Base-by-base conservation (phyloP, 2,797 vertebrate species). In the Tenualosa ilisha region DNA sequence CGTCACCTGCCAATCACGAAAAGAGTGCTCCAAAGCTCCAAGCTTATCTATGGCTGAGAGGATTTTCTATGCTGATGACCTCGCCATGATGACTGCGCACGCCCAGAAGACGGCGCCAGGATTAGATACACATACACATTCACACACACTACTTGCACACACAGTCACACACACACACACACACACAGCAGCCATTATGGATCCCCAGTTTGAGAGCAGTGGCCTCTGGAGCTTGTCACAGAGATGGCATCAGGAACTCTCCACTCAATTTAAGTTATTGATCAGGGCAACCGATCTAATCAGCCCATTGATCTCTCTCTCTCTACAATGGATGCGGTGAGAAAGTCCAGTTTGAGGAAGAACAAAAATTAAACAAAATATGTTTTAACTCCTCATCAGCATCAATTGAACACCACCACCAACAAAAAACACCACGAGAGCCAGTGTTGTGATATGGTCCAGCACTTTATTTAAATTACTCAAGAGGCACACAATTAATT, bases 391-490 rank as follows among this genome's bases (percentile, higher is more conserved):
- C 43, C 15, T 79, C 59, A n/a, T 79, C 59, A n/a, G 22, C 24
- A 20, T 72, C 26, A 5, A 37, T n/a, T 17, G 82, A 83, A 31
- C 12, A 24, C 17, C 49, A 82, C 22, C 22, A 65, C 22, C 31
- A 3, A 56, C 56, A 43, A 49, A 83, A 84, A 65, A 82, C 82
- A 50, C 89, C 85, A 53, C 20, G 86, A 50, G 75, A 26, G 51
- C 75, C 22, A 65, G 8, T 82, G 43, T 37, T 81, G 24, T n/a
- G 20, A 46, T 86, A 87, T 90, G 88, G 85, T 92, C 93, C 88
- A 95, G 92, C 89, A 93, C 87, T 94, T 95, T 95, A 93, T 94
- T 93, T 95, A 88, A 87, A 90, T 94, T 92, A 94, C 90, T 94
- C 86, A 43, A 93, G 93, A 95, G 95, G 94, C 93, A 95, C 94